Evolutionary conservation across 2,888 invertebrate genomes (phyloP).

Genomic region (Rhodophaea formosa): DNA sequence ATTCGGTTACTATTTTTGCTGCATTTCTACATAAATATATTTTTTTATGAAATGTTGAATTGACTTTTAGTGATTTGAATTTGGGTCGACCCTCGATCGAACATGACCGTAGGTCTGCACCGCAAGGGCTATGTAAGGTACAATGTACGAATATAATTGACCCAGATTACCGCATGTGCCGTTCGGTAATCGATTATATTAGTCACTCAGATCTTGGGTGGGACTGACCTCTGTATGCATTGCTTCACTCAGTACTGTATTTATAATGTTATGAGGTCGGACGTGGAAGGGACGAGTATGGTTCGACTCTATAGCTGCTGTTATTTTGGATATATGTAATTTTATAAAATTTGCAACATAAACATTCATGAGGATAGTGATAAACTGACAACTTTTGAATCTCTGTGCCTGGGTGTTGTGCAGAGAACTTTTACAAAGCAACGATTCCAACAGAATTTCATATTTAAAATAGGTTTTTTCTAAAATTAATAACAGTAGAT

Average conservation of each 20-base stretch:
- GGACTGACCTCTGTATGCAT: constrained; percentile 14
- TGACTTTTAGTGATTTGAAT: neutral
- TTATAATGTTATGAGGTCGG: constrained; percentile 15
- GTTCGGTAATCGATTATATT: constrained; percentile 8
- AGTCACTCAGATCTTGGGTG: constrained; percentile 14
- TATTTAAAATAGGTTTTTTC: too few species aligned
- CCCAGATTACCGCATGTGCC: constrained; percentile 6
- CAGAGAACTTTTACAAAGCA: too few species aligned
- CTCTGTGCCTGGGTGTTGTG: too few species aligned
- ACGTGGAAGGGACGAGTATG: neutral
- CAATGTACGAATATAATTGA: constrained; percentile 17
- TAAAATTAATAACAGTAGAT: too few species aligned
- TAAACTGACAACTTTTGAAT: too few species aligned
- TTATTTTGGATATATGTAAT: neutral
- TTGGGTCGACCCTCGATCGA: constrained; percentile 3
- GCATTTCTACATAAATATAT: too few species aligned
- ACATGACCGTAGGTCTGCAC: neutral
- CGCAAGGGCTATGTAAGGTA: neutral
- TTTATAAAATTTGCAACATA: neutral
- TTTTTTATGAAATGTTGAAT: too few species aligned
- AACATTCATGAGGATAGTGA: neutral
- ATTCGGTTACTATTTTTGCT: too few species aligned
- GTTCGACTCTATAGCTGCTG: neutral
- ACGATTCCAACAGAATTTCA: too few species aligned
- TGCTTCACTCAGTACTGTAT: constrained; percentile 14